phyloP scores from a whole-genome alignment of 2,797 vertebrate species.

The Lophotriccus pileatus region DNA sequence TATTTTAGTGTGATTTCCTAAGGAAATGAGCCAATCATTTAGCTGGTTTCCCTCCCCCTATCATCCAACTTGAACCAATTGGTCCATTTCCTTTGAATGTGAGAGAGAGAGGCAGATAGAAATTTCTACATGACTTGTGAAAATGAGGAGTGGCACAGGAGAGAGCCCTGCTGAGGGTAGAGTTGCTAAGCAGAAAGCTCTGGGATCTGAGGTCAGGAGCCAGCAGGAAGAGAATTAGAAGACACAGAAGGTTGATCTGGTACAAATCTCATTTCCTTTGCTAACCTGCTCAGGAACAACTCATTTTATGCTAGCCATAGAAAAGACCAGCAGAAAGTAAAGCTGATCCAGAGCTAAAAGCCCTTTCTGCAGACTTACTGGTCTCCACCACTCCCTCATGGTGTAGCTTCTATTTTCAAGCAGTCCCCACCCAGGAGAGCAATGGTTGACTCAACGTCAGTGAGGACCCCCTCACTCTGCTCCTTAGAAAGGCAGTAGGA shows the following conservation, averaged over 20 bases:
- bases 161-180: neutral
- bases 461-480: neutral
- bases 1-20: neutral
- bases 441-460: neutral
- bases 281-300: neutral
- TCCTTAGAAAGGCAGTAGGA: neutral
- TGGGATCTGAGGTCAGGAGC: neutral
- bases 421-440: neutral
- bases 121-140: neutral
- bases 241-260: neutral
- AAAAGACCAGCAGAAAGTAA: neutral
- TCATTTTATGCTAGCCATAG: neutral
- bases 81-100: neutral
- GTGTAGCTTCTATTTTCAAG: neutral
- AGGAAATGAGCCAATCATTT: neutral
- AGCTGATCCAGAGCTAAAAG: neutral
- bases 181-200: neutral
- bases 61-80: neutral
- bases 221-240: neutral
- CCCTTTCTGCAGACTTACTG: neutral
- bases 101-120: neutral
- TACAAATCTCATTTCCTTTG: constrained; percentile 9
- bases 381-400: neutral
- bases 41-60: neutral
- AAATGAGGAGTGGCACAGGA: neutral